Conservation (phyloP, 2,113 vertebrate genomes). For the Hiodon tergisus region DNA sequence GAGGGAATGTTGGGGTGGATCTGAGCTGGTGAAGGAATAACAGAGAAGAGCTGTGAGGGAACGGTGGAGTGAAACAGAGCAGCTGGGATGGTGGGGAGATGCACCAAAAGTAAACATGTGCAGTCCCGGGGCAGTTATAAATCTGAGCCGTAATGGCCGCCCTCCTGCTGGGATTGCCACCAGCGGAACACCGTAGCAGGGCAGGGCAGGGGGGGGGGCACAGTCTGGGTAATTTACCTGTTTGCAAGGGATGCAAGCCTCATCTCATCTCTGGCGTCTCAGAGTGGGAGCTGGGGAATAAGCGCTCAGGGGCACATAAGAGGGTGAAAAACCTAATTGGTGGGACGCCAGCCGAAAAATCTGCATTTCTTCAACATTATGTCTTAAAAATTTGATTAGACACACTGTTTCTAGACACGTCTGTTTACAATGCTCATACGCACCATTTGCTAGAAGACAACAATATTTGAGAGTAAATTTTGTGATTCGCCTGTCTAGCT, state of each 20-base stretch:
- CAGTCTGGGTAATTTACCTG: slow-evolving; percentile 50
- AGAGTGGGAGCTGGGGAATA: slow-evolving; percentile 16
- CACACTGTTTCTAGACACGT: too few species aligned
- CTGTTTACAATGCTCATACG: too few species aligned
- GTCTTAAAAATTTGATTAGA: too few species aligned
- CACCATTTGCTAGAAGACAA: not conserved
- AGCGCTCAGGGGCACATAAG: slow-evolving; percentile 10
- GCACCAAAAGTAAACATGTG: slow-evolving; percentile 40
- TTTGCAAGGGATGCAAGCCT: slow-evolving; percentile 43
- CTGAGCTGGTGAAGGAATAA: not conserved
- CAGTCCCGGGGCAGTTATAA: slow-evolving; percentile 40
- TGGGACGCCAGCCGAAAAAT: not conserved
- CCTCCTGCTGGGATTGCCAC: slow-evolving; percentile 43
- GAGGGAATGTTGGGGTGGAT: not conserved
- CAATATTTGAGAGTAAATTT: not conserved
- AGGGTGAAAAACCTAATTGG: slow-evolving; percentile 9
- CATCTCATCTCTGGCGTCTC: slow-evolving; percentile 31
- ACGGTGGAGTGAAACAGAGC: slow-evolving; percentile 16
- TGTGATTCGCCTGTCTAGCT: not conserved
- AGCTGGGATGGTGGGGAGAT: slow-evolving; percentile 31
- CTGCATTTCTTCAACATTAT: too few species aligned
- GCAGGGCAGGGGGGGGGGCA: slow-evolving; percentile 33
- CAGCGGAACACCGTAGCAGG: slow-evolving; percentile 38
- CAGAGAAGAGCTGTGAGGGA: slow-evolving; percentile 23
- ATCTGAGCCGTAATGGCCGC: slow-evolving; percentile 47